Percentiles rank a stretch among this genome's conserved stretches.
These are phyloP conservation scores for Coenonympha glycerion DNA, from an alignment of 2,888 invertebrate species.

Conservation along the genomic window DNA sequence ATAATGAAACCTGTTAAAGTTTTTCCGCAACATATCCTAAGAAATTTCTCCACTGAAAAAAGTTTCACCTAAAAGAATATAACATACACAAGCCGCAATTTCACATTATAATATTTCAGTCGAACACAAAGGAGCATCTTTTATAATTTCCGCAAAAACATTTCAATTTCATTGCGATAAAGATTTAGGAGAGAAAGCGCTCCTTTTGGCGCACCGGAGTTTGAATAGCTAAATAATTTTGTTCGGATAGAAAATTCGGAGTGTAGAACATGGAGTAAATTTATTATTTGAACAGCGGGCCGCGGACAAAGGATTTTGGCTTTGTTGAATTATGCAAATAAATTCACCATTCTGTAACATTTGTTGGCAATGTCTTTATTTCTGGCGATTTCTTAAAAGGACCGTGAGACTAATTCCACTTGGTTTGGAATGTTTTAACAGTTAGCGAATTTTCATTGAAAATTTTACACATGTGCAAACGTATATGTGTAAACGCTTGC, in stretches of 20 bases:
- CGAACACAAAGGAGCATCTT: constrained; percentile 3
- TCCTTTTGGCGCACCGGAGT: constrained; percentile 31
- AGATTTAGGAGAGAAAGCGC: constrained; percentile 16
- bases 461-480: constrained; percentile 41
- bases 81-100: neutral
- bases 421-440: constrained; percentile 56
- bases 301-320: constrained; percentile 73
- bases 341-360: constrained; percentile 75
- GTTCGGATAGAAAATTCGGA: constrained; percentile 61
- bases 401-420: constrained; percentile 59
- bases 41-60: too few relatives aligned
- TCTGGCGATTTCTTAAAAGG: constrained; percentile 69
- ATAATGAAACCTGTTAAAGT: too few relatives aligned
- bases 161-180: constrained; percentile 10
- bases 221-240: constrained; percentile 67
- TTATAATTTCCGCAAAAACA: constrained; percentile 6
- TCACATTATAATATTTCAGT: constrained; percentile 25
- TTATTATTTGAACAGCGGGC: constrained; percentile 68
- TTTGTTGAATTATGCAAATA: constrained; percentile 75
- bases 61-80: too few relatives aligned
- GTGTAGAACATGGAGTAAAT: constrained; percentile 69
- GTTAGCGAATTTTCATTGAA: constrained; percentile 39
- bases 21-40: too few relatives aligned
- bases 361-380: constrained; percentile 74
- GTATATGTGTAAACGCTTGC: too few relatives aligned